Base-by-base conservation (phyloP, 2,888 invertebrate species). In the Ernsta delagoae region DNA sequence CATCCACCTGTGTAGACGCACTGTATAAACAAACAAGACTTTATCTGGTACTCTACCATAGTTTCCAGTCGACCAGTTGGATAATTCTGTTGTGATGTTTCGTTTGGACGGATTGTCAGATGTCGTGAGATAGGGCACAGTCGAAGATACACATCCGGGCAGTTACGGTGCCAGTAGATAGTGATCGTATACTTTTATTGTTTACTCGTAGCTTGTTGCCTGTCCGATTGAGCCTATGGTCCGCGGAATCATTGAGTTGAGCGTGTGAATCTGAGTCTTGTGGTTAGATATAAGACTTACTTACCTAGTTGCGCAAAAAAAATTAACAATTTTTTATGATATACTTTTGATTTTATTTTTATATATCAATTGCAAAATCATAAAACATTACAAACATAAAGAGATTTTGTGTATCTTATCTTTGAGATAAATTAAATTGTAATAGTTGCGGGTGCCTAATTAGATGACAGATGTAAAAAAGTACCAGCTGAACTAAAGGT, bases 101-200 rank as follows among this genome's bases (percentile, higher is more conserved):
- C 65, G 59, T 59, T 24, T 34, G 69, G 74, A 75, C 72, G 71
- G 77, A 76, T 76, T 77, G 79, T 81, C 79, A 81, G 80, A 84
- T 81, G 80, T 82, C 83, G 74, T 72, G 71, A 75, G 77, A 79
- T 79, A 57, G 73, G 70, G 62, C 68, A 62, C 8, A 65, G 56
- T 57, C 61, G 56, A 6, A 68, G 67, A 68, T 62, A 60, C 59
- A 64, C 66, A 62, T 62, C 62, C 62, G 67, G 64, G 57, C 62
- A 56, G 62, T 57, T 61, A 54, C 67, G 16, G 16, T 50, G 50
- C 50, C 48, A 48, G 48, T 50, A 53, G 68, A 68, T 68, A 68
- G 24, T 16, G 56, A 68, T 68, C 66, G 59, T 60, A 12, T 36
- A 54, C 54, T 66, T 67, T 67, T 68, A 68, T 68, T 68, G 68